Conservation (phyloP, 2,797 vertebrate genomes). For the Heliangelus exortis region DNA sequence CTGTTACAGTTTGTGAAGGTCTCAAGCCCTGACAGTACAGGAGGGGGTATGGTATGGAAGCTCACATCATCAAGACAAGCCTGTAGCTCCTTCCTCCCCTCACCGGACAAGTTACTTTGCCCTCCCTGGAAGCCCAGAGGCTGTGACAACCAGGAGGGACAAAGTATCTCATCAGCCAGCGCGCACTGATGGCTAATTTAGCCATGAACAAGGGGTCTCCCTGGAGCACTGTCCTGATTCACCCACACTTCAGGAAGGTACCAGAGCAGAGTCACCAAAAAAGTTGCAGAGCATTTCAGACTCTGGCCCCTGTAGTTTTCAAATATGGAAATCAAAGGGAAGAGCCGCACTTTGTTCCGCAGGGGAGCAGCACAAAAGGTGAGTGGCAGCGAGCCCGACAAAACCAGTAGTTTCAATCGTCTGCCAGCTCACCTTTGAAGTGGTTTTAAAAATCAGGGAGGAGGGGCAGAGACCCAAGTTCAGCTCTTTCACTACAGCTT, state of each 20-base stretch:
- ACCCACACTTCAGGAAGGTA: background rate
- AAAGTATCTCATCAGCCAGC: background rate
- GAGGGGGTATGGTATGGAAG: background rate
- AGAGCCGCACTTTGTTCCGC: slow-evolving; percentile 50
- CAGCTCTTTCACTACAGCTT: slow-evolving; percentile 31
- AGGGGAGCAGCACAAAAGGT: slow-evolving; percentile 31
- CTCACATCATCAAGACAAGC: background rate
- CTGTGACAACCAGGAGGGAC: background rate
- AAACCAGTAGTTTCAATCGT: slow-evolving; percentile 43
- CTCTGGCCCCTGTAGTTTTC: slow-evolving; percentile 36
- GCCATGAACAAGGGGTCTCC: background rate
- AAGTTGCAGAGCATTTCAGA: background rate
- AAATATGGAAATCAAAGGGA: slow-evolving; percentile 58
- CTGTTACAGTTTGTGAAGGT: background rate
- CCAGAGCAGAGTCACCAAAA: background rate
- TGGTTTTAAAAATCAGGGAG: slow-evolving; percentile 56
- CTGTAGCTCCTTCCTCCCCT: background rate
- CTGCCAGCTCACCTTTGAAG: slow-evolving; percentile 53
- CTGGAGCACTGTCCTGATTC: background rate
- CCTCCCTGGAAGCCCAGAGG: background rate
- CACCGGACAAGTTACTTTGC: fast-evolving
- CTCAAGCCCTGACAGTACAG: background rate
- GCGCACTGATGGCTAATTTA: fast-evolving
- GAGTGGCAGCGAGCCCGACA: background rate
- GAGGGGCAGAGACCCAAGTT: slow-evolving; percentile 43